Conservation (phyloP, 2,888 invertebrate species). For the Lordiphosa fenestrarum region DNA sequence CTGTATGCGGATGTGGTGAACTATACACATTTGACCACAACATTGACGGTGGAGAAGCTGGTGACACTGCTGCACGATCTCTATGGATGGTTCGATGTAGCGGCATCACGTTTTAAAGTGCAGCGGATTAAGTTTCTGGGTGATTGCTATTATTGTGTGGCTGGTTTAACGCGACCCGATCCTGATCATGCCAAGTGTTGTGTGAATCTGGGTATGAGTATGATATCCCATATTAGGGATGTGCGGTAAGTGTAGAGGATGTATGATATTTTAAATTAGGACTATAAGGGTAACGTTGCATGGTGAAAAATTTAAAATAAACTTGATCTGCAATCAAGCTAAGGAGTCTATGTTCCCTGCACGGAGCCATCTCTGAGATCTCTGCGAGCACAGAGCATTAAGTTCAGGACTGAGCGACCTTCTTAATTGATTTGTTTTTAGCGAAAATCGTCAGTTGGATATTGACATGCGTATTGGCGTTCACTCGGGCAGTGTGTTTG, state of each 20-base stretch:
- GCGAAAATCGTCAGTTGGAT: constrained; percentile 84
- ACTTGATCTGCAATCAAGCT: no score
- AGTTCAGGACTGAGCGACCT: no score
- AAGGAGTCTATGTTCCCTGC: no score
- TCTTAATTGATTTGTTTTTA: no score
- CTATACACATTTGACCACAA: constrained; percentile 89
- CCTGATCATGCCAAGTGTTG: constrained; percentile 92
- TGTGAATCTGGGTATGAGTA: constrained; percentile 92
- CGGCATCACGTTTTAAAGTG: constrained; percentile 89
- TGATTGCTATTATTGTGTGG: constrained; percentile 96
- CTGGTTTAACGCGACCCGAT: constrained; percentile 89
- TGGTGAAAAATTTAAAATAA: no score
- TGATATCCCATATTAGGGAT: constrained; percentile 91
- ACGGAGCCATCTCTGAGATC: no score
- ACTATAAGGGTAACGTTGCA: no score
- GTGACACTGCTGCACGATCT: constrained; percentile 93
- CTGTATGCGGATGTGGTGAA: constrained; percentile 96
- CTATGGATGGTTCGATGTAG: constrained; percentile 94
- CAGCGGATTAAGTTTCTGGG: constrained; percentile 95
- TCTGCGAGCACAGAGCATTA: no score
- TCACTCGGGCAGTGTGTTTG: constrained; percentile 93
- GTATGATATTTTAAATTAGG: no score
- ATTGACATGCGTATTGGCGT: constrained; percentile 98
- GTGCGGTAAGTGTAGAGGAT: constrained; percentile 80
- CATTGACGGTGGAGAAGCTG: constrained; percentile 88